These are phyloP conservation scores for Anthonomus grandis DNA, from an alignment of 1,140 invertebrate species.

Conservation along the genomic window DNA sequence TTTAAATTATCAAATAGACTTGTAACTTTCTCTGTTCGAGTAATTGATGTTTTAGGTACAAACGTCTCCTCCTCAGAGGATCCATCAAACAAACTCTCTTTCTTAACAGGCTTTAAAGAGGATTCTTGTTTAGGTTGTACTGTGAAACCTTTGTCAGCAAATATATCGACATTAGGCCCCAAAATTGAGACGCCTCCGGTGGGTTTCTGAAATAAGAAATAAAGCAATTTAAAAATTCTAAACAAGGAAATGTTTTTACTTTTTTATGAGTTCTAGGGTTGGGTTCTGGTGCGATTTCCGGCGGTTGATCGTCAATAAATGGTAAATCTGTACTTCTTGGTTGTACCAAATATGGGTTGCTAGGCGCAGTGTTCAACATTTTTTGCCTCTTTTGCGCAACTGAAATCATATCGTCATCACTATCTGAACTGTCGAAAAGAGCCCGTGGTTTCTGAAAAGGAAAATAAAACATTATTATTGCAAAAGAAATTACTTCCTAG, in stretches of 20 bases:
- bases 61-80: not conserved
- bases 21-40: not conserved
- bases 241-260: conserved; percentile 24
- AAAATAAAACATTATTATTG: conserved; percentile 7
- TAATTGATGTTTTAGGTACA: not conserved
- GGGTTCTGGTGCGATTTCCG: conserved; percentile 26
- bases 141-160: conserved; percentile 14
- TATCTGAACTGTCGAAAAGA: conserved; percentile 21
- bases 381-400: conserved; percentile 23
- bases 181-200: conserved; percentile 55
- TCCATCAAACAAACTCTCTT: conserved; percentile 10
- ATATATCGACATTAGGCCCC: conserved; percentile 43
- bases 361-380: conserved; percentile 17
- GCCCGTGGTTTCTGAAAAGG: conserved; percentile 4
- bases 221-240: conserved; percentile 8
- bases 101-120: conserved; percentile 14
- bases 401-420: conserved; percentile 41
- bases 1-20: conserved; percentile 26
- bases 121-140: conserved; percentile 12
- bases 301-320: conserved; percentile 36
- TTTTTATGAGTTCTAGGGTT: conserved; percentile 20
- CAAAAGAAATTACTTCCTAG: no score
- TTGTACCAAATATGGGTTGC: conserved; percentile 44
- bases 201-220: conserved; percentile 53
- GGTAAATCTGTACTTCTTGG: conserved; percentile 34